Evolutionary conservation across 2,797 vertebrate species (phyloP).

Genomic region (Sebastes trivittatus): DNA sequence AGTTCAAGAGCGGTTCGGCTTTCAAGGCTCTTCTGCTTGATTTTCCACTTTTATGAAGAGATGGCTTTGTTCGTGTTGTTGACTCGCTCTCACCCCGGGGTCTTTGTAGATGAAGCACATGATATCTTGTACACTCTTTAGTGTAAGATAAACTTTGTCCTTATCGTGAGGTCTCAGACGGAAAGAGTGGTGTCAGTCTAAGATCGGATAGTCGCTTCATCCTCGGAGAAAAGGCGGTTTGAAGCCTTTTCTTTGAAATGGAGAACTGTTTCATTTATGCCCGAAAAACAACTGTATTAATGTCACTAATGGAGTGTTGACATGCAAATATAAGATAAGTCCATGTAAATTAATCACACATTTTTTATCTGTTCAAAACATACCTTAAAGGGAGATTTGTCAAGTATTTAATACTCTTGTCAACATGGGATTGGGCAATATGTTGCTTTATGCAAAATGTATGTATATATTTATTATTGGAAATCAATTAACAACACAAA

Average conservation of each 20-base stretch:
- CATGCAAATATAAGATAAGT: background rate
- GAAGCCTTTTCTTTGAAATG: slow-evolving; percentile 17
- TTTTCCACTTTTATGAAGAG: slow-evolving; percentile 15
- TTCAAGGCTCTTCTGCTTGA: slow-evolving; percentile 10
- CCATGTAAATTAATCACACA: too few species aligned
- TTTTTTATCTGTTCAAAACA: too few species aligned
- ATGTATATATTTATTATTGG: too few species aligned
- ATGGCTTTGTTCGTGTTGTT: slow-evolving; percentile 23
- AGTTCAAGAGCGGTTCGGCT: slow-evolving; percentile 18
- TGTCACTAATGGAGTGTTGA: background rate
- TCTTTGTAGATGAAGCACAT: slow-evolving; percentile 23
- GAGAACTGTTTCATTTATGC: background rate
- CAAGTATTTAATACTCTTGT: too few species aligned
- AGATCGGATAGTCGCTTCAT: background rate
- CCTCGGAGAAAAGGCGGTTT: background rate
- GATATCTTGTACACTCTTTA: slow-evolving; percentile 7
- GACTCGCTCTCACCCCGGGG: background rate
- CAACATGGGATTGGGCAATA: too few species aligned
- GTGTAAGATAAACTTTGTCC: slow-evolving; percentile 18
- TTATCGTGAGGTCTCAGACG: slow-evolving; percentile 18
- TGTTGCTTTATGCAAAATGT: too few species aligned
- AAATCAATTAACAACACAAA: too few species aligned
- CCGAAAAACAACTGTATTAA: background rate
- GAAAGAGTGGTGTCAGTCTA: slow-evolving; percentile 13
- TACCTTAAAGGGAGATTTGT: too few species aligned